Conservation (phyloP, 2,113 vertebrate genomes). For the Hippoglossus stenolepis region DNA sequence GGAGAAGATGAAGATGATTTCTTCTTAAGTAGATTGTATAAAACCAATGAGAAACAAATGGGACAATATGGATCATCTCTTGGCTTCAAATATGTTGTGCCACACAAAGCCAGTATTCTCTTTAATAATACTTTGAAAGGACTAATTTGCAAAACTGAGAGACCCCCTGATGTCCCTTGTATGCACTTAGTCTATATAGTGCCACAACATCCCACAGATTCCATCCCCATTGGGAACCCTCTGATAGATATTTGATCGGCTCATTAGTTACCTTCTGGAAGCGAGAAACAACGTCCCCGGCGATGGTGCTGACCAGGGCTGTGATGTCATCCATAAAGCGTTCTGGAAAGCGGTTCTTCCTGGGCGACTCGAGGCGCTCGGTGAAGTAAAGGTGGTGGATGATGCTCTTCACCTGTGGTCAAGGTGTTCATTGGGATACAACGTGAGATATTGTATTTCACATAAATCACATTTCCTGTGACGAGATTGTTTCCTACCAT, state of each 20-base stretch:
- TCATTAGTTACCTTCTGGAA: slow-evolving; percentile 92
- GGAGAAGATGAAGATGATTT: not conserved
- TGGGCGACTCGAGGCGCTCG: slow-evolving; percentile 92
- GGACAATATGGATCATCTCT: not conserved
- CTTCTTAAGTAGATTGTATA: not conserved
- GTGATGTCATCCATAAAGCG: slow-evolving; percentile 98
- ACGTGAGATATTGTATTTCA: not conserved
- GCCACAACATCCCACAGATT: not conserved
- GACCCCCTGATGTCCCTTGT: no score
- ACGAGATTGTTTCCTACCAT: slow-evolving; percentile 87
- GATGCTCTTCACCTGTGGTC: slow-evolving; percentile 95
- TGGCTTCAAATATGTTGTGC: no score
- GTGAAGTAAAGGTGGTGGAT: slow-evolving; percentile 98
- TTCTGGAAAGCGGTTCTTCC: slow-evolving; percentile 97
- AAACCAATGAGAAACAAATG: no score
- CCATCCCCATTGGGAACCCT: not conserved
- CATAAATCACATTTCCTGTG: not conserved
- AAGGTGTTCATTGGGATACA: not conserved
- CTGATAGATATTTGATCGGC: not conserved
- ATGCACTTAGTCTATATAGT: no score
- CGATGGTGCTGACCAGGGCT: slow-evolving; percentile 96
- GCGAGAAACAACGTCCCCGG: slow-evolving; percentile 92
- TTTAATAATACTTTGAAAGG: no score
- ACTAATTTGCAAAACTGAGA: no score
- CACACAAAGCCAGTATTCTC: no score